Conservation (phyloP, 2,888 invertebrate genomes). For the Ommatoiulus sabulosus region DNA sequence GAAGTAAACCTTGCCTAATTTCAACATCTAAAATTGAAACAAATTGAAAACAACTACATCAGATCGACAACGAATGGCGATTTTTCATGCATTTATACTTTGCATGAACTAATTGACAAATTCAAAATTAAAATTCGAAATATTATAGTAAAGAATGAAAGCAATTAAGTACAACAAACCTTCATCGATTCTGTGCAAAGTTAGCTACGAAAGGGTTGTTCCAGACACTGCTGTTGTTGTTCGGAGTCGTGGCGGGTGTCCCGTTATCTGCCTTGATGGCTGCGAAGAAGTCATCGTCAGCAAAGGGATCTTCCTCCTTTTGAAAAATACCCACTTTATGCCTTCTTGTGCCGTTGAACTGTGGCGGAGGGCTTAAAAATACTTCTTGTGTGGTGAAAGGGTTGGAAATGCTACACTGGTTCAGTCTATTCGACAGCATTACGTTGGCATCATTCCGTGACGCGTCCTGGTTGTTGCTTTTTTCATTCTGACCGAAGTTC, state of each 20-base stretch:
- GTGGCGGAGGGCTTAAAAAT: slow-evolving; percentile 37
- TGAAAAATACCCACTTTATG: slow-evolving; percentile 75
- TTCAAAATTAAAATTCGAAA: no score
- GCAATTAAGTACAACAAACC: neutral
- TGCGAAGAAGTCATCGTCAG: slow-evolving; percentile 81
- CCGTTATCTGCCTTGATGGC: slow-evolving; percentile 50
- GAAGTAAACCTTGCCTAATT: neutral
- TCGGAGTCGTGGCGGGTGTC: slow-evolving; percentile 20
- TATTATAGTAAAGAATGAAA: no score
- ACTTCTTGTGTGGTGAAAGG: neutral
- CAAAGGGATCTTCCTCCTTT: slow-evolving; percentile 87
- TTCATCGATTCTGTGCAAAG: slow-evolving; percentile 49
- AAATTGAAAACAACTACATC: no score
- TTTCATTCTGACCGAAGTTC: slow-evolving; percentile 16
- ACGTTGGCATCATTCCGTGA: neutral
- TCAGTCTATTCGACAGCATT: neutral
- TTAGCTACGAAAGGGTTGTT: slow-evolving; percentile 50
- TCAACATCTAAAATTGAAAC: neutral
- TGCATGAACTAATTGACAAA: no score
- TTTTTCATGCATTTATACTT: no score
- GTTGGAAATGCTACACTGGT: slow-evolving; percentile 6
- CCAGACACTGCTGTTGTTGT: neutral
- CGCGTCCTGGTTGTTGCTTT: neutral
- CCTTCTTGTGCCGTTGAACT: neutral
- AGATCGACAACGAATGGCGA: no score